Conservation (phyloP, 2,888 invertebrate genomes). For the Ethmia dodecea region DNA sequence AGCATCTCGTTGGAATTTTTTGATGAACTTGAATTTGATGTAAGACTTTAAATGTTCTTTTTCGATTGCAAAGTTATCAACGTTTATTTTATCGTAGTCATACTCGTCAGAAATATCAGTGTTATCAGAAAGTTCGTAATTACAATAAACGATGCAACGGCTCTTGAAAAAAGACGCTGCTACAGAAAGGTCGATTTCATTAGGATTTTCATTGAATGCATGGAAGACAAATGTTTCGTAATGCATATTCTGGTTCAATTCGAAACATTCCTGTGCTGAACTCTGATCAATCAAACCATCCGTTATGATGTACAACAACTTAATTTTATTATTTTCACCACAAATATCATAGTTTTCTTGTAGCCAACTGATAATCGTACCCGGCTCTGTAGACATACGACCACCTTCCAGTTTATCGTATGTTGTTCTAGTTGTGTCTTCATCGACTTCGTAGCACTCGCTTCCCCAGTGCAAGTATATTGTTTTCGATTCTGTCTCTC, state of each 20-base stretch:
- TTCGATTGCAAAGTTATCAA: conserved; percentile 26
- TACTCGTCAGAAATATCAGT: conserved; percentile 32
- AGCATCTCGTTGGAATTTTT: conserved; percentile 16
- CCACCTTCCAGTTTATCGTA: conserved; percentile 5
- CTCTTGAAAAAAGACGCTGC: conserved; percentile 27
- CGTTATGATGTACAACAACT: conserved; percentile 31
- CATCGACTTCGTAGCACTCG: conserved; percentile 24
- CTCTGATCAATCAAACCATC: conserved; percentile 22
- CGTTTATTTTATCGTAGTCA: conserved; percentile 29
- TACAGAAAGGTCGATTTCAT: conserved; percentile 26
- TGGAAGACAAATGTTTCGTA: conserved; percentile 32
- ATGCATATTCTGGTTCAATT: conserved; percentile 24
- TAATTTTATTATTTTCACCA: conserved; percentile 20
- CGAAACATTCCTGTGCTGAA: conserved; percentile 16
- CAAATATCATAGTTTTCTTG: conserved; percentile 12
- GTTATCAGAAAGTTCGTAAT: conserved; percentile 23
- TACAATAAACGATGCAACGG: conserved; percentile 27
- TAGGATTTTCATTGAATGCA: conserved; percentile 18
- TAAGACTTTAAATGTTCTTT: conserved; percentile 33
- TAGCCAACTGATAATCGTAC: conserved; percentile 9
- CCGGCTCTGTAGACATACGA: conserved; percentile 16
- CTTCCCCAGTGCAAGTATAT: conserved; percentile 33
- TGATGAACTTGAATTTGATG: conserved; percentile 33
- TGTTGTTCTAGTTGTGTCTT: conserved; percentile 14
- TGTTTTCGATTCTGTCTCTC: conserved; percentile 21